phyloP scores from a whole-genome alignment of 2,797 vertebrate species.

The Brachymystax lenok region DNA sequence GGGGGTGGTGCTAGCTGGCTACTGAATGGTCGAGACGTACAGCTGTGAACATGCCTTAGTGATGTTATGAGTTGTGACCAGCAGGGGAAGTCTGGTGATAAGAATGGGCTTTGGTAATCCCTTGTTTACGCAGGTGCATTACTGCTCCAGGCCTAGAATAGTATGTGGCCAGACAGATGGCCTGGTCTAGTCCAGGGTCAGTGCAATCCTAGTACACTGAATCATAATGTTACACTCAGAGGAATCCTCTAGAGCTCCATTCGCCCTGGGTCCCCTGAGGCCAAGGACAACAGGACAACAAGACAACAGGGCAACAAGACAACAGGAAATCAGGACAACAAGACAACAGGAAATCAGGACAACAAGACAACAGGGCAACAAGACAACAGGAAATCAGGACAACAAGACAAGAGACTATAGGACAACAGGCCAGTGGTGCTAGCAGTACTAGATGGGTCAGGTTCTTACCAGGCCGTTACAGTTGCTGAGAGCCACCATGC shows the following conservation, averaged over 20 bases:
- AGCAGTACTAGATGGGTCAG: background rate
- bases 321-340: background rate
- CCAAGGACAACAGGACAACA: background rate
- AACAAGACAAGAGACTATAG: too few species aligned
- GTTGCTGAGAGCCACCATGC: slow-evolving; percentile 96
- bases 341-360: too few species aligned
- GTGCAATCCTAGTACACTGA: background rate
- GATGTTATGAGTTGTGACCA: slow-evolving; percentile 3
- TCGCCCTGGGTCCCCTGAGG: background rate
- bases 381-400: too few species aligned
- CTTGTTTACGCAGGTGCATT: slow-evolving; percentile 39
- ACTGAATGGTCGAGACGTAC: background rate
- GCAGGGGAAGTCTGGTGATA: slow-evolving; percentile 11
- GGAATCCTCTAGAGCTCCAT: background rate
- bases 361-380: too few species aligned
- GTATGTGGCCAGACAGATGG: background rate
- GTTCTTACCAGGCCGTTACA: slow-evolving; percentile 95
- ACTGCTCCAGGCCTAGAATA: background rate
- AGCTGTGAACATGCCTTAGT: slow-evolving; percentile 1
- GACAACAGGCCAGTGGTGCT: background rate
- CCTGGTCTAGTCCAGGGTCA: background rate
- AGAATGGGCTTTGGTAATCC: slow-evolving; percentile 23
- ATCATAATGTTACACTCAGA: background rate
- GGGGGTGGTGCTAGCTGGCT: background rate
- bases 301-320: too few species aligned